Evolutionary conservation across 2,797 vertebrate species (phyloP).

Genomic region (Rhinichthys osculus): DNA sequence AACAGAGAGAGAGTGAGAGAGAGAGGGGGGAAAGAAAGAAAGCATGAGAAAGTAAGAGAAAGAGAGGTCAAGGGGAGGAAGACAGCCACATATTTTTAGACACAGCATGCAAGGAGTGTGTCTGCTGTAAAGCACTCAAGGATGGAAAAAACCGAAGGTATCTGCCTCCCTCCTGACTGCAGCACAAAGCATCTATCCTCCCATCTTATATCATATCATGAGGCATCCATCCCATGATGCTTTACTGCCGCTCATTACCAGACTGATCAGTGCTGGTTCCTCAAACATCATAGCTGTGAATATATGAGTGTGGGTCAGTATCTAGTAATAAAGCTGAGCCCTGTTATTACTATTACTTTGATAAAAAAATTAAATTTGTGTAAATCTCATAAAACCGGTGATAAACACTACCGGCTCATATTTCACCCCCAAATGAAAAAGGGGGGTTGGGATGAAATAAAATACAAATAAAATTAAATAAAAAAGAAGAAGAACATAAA

Average conservation of each 20-base stretch:
- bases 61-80: conserved; percentile 45
- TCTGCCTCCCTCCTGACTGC: conserved; percentile 50
- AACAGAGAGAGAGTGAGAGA: conserved; percentile 44
- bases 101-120: conserved; percentile 73
- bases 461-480: background rate
- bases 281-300: background rate
- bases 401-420: background rate
- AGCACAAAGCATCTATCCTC: conserved; percentile 39
- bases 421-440: too few species aligned
- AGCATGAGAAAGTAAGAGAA: conserved; percentile 41
- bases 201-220: conserved; percentile 22
- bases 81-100: conserved; percentile 74
- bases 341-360: background rate
- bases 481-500: background rate
- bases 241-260: background rate
- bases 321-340: background rate
- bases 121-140: conserved; percentile 35
- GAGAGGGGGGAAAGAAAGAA: background rate
- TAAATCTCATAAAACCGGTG: background rate
- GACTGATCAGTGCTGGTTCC: background rate
- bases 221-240: conserved; percentile 39
- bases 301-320: background rate
- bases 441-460: too few species aligned
- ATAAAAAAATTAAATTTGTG: background rate
- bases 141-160: conserved; percentile 16